phyloP scores from a whole-genome alignment of 1,140 invertebrate genomes.

The Latrodectus geometricus region DNA sequence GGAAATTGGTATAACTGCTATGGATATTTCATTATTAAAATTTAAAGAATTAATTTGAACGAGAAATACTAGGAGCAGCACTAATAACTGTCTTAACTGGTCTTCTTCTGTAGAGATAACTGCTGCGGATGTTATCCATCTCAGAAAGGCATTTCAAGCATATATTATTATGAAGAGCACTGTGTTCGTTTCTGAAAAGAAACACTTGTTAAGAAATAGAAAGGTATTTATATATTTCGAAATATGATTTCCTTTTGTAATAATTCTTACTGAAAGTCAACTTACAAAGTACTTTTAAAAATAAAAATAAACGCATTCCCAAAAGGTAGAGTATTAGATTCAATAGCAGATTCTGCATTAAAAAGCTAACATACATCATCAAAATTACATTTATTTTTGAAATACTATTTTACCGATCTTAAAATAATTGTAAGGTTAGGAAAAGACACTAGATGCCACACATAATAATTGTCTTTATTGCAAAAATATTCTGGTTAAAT shows the following conservation, averaged over 20 bases:
- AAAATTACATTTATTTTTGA: too few species aligned
- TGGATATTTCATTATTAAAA: too few species aligned
- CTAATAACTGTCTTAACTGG: conserved; percentile 12
- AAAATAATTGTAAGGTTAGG: too few species aligned
- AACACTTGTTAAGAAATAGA: not conserved
- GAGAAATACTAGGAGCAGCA: not conserved
- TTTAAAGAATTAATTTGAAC: not conserved
- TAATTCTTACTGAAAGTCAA: not conserved
- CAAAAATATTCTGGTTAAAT: too few species aligned
- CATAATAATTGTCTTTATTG: too few species aligned
- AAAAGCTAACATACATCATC: too few species aligned
- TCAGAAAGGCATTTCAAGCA: conserved; percentile 38
- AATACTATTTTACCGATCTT: too few species aligned
- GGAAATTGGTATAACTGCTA: too few species aligned
- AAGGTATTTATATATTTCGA: not conserved
- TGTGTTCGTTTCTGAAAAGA: conserved; percentile 22
- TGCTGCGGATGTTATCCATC: not conserved
- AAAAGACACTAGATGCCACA: too few species aligned
- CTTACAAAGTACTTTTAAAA: not conserved
- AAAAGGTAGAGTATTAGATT: too few species aligned
- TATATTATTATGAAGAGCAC: not conserved
- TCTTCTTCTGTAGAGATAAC: conserved; percentile 23
- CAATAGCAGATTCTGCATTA: too few species aligned
- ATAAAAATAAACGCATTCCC: not conserved
- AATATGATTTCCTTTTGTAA: not conserved